These are phyloP conservation scores for Brachyptera putata DNA, from an alignment of 2,888 invertebrate genomes.

Conservation along the genomic window DNA sequence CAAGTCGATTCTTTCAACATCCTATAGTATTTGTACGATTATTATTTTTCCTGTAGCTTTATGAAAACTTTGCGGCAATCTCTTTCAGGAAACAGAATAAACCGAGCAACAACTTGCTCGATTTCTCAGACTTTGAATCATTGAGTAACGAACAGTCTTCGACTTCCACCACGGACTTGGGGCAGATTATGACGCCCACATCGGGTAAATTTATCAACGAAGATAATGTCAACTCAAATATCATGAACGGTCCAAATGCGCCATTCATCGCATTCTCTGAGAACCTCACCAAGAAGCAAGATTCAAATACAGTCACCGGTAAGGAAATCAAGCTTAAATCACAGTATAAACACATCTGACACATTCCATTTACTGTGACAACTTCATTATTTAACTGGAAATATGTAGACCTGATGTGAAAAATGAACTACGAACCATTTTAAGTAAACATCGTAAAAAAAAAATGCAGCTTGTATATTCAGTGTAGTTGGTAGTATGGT, in stretches of 20 bases:
- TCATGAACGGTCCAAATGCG: constrained; percentile 31
- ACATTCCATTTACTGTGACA: no score
- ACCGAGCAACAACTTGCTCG: constrained; percentile 51
- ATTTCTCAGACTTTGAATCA: constrained; percentile 47
- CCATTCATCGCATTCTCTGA: constrained; percentile 37
- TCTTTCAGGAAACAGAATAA: constrained; percentile 49
- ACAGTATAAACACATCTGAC: not conserved
- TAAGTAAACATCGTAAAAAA: not conserved
- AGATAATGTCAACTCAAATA: constrained; percentile 33
- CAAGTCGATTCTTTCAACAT: no score
- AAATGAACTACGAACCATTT: no score
- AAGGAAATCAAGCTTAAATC: constrained; percentile 9
- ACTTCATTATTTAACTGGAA: no score
- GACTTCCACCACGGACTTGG: constrained; percentile 26
- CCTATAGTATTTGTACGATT: no score
- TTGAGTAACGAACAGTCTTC: constrained; percentile 29
- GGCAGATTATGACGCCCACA: constrained; percentile 25
- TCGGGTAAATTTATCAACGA: constrained; percentile 31
- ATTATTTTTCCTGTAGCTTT: constrained; percentile 7
- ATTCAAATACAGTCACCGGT: constrained; percentile 32
- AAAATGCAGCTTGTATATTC: not conserved
- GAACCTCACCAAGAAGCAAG: constrained; percentile 36
- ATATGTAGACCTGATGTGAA: no score
- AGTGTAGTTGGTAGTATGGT: no score
- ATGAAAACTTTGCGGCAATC: not conserved